Percentiles rank a stretch among this genome's conserved stretches.
phyloP scores from a whole-genome alignment of 2,797 vertebrate genomes.

The Tokudaia tokunoshimensis region DNA sequence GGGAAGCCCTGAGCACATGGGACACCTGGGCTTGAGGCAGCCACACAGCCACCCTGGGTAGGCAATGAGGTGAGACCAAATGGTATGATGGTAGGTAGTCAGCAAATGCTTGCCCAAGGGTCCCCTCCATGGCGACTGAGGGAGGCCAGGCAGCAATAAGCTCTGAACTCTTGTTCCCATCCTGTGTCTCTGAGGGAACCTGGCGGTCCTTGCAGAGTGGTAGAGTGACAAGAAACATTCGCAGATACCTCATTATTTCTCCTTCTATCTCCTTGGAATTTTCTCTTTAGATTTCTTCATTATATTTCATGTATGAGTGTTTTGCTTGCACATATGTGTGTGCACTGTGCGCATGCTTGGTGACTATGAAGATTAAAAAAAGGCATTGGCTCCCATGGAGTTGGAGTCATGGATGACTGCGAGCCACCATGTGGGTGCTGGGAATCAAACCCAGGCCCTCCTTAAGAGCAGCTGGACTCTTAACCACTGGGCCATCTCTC shows the following conservation, averaged over 20 bases:
- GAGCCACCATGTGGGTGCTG: not conserved
- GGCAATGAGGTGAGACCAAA: not conserved
- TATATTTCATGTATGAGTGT: not conserved
- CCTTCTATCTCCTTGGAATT: not conserved
- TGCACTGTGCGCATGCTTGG: not conserved
- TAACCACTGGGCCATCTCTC: not conserved
- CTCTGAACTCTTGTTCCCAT: not conserved
- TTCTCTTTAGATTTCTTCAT: not conserved
- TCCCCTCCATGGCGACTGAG: not conserved
- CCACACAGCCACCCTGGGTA: not conserved
- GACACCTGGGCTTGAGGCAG: not conserved
- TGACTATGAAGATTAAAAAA: not conserved
- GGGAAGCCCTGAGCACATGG: not conserved
- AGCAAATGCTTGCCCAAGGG: not conserved
- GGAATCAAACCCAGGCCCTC: not conserved
- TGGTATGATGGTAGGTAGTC: not conserved
- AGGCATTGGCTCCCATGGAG: not conserved
- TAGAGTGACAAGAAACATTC: fast-evolving
- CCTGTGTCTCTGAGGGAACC: not conserved
- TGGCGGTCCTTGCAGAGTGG: not conserved
- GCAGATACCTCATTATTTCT: not conserved
- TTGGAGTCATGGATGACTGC: not conserved
- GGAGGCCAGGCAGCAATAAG: not conserved
- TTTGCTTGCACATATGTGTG: not conserved
- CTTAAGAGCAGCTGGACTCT: not conserved